Percentiles rank a stretch among this genome's conserved stretches.
Evolutionary conservation across 2,888 invertebrate genomes (phyloP).

Genomic region (Pollenia amentaria): DNA sequence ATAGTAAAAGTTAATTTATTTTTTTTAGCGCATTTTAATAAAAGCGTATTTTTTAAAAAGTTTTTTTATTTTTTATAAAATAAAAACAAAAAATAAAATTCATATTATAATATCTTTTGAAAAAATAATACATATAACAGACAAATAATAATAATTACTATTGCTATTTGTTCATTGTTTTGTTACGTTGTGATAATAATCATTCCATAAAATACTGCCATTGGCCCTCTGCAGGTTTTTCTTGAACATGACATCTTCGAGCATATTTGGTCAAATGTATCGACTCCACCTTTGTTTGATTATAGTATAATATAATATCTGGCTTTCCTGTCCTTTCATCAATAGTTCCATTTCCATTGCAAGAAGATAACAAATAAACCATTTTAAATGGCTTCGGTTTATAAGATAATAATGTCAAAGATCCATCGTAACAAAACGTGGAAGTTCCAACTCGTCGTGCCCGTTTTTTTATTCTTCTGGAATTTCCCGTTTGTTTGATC

Average conservation of each 20-base stretch:
- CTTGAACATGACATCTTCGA: constrained; percentile 58
- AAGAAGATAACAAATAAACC: constrained; percentile 68
- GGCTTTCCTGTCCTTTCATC: constrained; percentile 51
- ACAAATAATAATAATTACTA: too few relatives aligned
- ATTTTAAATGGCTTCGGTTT: constrained; percentile 61
- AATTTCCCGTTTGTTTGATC: constrained; percentile 53
- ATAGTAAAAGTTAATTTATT: too few relatives aligned
- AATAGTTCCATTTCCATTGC: constrained; percentile 30
- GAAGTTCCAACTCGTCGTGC: constrained; percentile 38
- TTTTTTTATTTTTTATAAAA: too few relatives aligned
- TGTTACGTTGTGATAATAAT: too few relatives aligned
- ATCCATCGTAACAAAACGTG: constrained; percentile 62
- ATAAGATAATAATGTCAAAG: constrained; percentile 45
- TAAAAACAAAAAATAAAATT: too few relatives aligned
- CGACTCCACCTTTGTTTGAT: constrained; percentile 68
- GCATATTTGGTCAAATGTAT: constrained; percentile 72
- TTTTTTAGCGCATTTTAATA: too few relatives aligned
- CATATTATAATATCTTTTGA: too few relatives aligned
- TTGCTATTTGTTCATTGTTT: too few relatives aligned
- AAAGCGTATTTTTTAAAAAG: too few relatives aligned
- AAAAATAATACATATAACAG: too few relatives aligned
- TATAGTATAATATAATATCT: constrained; percentile 59
- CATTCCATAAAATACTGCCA: constrained; percentile 50
- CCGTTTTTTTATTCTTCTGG: constrained; percentile 42
- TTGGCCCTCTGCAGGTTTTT: constrained; percentile 46